Conservation (phyloP, 2,888 invertebrate genomes). For the Drosophila multiciliata region DNA sequence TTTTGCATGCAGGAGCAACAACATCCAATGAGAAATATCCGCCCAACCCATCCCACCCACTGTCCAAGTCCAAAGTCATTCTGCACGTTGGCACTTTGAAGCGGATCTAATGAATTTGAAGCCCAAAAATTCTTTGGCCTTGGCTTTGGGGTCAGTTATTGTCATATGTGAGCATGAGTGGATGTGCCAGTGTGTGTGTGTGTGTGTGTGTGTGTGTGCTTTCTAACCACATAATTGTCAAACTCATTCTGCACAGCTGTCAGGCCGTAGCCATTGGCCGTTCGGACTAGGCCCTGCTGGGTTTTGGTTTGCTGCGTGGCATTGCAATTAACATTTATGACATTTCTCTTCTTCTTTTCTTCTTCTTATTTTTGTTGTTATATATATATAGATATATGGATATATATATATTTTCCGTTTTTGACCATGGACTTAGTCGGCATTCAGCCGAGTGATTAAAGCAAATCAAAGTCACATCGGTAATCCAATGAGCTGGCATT, state of each 20-base stretch:
- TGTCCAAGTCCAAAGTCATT: constrained; percentile 22
- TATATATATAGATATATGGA: neutral
- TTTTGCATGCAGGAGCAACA: constrained; percentile 80
- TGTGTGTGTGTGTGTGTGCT: constrained; percentile 16
- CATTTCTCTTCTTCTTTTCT: constrained; percentile 44
- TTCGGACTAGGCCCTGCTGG: constrained; percentile 26
- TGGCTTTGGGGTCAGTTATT: constrained; percentile 56
- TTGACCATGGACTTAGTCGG: constrained; percentile 5
- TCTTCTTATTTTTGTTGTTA: neutral
- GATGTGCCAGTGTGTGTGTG: constrained; percentile 2
- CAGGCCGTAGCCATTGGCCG: constrained; percentile 39
- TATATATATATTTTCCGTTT: neutral
- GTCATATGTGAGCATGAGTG: constrained; percentile 39
- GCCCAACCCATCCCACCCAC: neutral
- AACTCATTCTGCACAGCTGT: constrained; percentile 68
- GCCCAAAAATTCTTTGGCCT: constrained; percentile 69
- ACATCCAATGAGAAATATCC: constrained; percentile 31
- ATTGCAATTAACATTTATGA: constrained; percentile 80
- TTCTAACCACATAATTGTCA: constrained; percentile 71
- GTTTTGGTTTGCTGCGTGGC: constrained; percentile 29
- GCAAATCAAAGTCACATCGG: constrained; percentile 69
- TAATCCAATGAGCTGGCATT: constrained; percentile 75
- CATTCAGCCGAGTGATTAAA: constrained; percentile 37
- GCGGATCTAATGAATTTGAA: constrained; percentile 77
- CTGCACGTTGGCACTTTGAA: constrained; percentile 60